These are phyloP conservation scores for Cichlasoma orientale DNA, from an alignment of 2,797 vertebrate species.

Conservation along the genomic window DNA sequence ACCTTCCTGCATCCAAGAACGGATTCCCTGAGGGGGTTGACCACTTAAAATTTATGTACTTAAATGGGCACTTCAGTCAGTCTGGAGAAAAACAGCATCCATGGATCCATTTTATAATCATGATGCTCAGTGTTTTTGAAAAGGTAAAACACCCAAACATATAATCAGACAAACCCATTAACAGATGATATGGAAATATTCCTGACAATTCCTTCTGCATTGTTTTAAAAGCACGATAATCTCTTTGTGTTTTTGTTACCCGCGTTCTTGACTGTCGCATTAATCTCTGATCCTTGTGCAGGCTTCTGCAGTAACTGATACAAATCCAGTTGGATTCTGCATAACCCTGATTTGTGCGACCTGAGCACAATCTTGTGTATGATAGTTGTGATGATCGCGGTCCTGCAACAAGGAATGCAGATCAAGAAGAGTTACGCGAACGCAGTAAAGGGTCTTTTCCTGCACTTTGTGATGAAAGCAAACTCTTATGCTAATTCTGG, in stretches of 20 bases:
- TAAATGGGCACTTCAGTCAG: conserved; percentile 11
- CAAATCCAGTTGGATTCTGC: not conserved
- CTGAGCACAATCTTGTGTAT: not conserved
- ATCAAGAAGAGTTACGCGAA: conserved; percentile 34
- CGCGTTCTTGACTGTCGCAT: not conserved
- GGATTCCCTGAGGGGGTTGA: conserved; percentile 26
- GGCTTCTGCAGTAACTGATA: not conserved
- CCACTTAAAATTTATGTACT: conserved; percentile 38
- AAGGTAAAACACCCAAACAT: not conserved
- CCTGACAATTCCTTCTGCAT: not conserved
- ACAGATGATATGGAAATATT: not conserved
- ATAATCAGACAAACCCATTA: not conserved
- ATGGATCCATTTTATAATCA: not conserved
- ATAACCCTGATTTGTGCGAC: not conserved
- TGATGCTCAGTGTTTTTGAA: not conserved
- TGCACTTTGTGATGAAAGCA: conserved; percentile 26
- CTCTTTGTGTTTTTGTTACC: not conserved
- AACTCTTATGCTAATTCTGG: conserved; percentile 69
- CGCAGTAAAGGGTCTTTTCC: conserved; percentile 27
- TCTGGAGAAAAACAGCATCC: conserved; percentile 19
- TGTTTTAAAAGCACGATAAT: not conserved
- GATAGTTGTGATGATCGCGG: not conserved
- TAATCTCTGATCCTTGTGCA: not conserved
- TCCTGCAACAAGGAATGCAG: not conserved
- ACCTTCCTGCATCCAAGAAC: conserved; percentile 2